Conservation (phyloP, 2,888 invertebrate genomes). For the Drosophila fulvimacula region DNA sequence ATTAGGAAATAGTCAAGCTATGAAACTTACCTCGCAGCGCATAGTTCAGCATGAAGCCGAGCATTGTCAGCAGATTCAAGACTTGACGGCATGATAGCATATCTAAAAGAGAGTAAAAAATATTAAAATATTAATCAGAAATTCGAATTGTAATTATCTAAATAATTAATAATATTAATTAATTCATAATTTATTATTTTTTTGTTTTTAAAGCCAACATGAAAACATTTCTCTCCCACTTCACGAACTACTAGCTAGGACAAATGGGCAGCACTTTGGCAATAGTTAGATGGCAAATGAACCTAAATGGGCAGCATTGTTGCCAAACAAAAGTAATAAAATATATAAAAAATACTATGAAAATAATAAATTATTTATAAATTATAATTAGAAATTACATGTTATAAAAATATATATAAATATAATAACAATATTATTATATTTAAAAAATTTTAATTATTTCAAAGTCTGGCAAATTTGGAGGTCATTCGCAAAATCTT, state of each 20-base stretch:
- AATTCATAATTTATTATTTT: neutral
- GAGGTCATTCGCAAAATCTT: neutral
- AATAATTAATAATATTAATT: too few relatives aligned
- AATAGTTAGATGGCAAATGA: too few relatives aligned
- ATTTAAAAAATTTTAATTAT: neutral
- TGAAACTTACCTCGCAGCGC: slow-evolving; percentile 87
- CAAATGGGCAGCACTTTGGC: neutral
- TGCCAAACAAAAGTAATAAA: neutral
- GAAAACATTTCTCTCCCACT: neutral
- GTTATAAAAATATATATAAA: neutral
- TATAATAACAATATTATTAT: neutral
- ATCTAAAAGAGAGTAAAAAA: slow-evolving; percentile 86
- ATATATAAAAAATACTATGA: neutral
- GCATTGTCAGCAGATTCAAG: slow-evolving; percentile 92
- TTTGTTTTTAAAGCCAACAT: neutral
- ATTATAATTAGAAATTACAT: too few relatives aligned
- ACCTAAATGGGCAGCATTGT: neutral
- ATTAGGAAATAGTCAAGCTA: neutral
- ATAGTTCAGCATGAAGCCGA: slow-evolving; percentile 96
- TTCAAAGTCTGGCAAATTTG: neutral
- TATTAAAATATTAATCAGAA: neutral
- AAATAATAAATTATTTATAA: neutral
- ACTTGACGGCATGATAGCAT: slow-evolving; percentile 92
- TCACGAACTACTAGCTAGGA: too few relatives aligned
- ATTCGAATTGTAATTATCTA: neutral